phyloP scores from a whole-genome alignment of 2,113 vertebrate genomes.

The Sisor rabdophorus region DNA sequence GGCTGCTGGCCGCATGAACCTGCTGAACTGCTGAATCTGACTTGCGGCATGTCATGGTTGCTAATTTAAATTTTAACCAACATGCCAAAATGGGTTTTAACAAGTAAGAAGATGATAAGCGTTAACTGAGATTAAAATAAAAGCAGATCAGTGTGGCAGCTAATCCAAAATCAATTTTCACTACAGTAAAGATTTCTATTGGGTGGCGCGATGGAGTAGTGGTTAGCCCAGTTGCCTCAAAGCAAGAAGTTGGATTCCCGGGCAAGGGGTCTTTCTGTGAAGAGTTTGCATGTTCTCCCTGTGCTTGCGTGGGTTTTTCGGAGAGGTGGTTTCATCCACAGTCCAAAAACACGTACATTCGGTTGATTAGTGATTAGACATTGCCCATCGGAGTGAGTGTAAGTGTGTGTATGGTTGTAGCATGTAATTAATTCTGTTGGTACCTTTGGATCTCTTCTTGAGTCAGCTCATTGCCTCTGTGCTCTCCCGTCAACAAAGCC shows the following conservation, averaged over 20 bases:
- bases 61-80: slow-evolving; percentile 25
- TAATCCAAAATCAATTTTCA: neutral
- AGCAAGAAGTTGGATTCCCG: no score
- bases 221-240: no score
- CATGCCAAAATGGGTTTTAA: slow-evolving; percentile 1
- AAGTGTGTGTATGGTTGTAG: no score
- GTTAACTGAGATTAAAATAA: slow-evolving; percentile 15
- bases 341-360: no score
- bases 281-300: no score
- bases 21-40: slow-evolving; percentile 35
- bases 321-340: no score
- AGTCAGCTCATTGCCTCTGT: slow-evolving; percentile 73
- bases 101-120: slow-evolving; percentile 18
- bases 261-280: no score
- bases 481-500: slow-evolving; percentile 76
- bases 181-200: no score
- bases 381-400: no score
- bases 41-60: neutral
- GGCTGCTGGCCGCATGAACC: slow-evolving; percentile 27
- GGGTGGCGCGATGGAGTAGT: no score
- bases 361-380: no score
- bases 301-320: no score
- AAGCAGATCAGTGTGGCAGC: slow-evolving; percentile 6
- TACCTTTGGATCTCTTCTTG: slow-evolving; percentile 80
- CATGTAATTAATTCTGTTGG: slow-evolving; percentile 31